Conservation (phyloP, 1,140 invertebrate genomes). For the Drosophila ambigua region DNA sequence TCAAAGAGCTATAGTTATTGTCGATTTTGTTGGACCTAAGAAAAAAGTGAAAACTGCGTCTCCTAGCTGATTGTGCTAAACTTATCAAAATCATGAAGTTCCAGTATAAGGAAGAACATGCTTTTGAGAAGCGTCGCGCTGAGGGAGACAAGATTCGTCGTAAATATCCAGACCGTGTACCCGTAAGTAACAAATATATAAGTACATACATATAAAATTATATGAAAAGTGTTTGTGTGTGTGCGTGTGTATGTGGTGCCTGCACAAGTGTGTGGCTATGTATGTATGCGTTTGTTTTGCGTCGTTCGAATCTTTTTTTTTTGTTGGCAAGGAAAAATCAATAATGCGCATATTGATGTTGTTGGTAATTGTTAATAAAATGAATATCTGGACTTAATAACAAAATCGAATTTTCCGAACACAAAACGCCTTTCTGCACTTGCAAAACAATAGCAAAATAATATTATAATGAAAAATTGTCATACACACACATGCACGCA, state of each 20-base stretch:
- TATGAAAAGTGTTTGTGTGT: conserved; percentile 4
- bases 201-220: conserved; percentile 5
- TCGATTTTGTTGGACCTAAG: background rate
- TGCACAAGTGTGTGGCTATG: conserved; percentile 18
- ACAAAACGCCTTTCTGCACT: conserved; percentile 30
- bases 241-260: conserved; percentile 17
- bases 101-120: conserved; percentile 99
- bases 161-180: conserved; percentile 97
- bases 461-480: conserved; percentile 36
- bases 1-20: too few species aligned
- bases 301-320: conserved; percentile 68
- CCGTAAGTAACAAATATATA: conserved; percentile 88
- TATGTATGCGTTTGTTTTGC: conserved; percentile 77
- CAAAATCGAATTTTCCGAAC: conserved; percentile 11
- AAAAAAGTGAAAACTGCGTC: conserved; percentile 60
- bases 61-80: conserved; percentile 62
- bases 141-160: conserved; percentile 90
- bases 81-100: conserved; percentile 93
- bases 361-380: conserved; percentile 49
- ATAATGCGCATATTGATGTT: conserved; percentile 70
- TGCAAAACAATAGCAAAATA: conserved; percentile 29
- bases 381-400: conserved; percentile 13
- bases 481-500: conserved; percentile 4
- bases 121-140: conserved; percentile 98
- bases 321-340: conserved; percentile 63